Conservation (phyloP, 2,888 invertebrate genomes). For the Oxystoma pomonae region DNA sequence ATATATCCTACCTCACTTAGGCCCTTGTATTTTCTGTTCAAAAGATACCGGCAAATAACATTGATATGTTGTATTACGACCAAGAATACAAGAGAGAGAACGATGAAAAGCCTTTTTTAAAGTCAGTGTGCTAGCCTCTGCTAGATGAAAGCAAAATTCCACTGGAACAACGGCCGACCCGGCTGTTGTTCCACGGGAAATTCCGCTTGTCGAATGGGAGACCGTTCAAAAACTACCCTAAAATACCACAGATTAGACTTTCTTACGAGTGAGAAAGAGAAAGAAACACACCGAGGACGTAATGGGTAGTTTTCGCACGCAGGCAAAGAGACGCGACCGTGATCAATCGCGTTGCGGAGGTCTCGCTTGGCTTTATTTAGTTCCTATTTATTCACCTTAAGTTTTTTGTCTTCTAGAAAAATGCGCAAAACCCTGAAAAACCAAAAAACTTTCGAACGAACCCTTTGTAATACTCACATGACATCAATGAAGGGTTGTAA, state of each 20-base stretch:
- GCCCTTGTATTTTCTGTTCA: no score
- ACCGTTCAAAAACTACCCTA: background rate
- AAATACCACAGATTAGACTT: background rate
- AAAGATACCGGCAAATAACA: constrained; percentile 44
- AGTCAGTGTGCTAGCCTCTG: constrained; percentile 37
- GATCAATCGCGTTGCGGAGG: constrained; percentile 31
- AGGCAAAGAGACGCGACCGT: background rate
- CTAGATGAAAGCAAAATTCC: constrained; percentile 39
- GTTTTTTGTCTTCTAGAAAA: no score
- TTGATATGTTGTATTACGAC: constrained; percentile 46
- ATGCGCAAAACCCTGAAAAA: no score
- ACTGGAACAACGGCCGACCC: constrained; percentile 41
- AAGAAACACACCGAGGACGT: background rate
- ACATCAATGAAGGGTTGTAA: no score
- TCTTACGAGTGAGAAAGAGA: background rate
- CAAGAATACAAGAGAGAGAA: constrained; percentile 37
- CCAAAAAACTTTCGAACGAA: no score
- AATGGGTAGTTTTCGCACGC: background rate
- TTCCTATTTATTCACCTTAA: background rate
- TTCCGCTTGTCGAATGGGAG: background rate
- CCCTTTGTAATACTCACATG: no score
- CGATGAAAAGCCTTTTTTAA: constrained; percentile 46
- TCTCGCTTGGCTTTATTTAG: constrained; percentile 25
- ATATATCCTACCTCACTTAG: no score
- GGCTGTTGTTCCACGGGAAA: constrained; percentile 44